phyloP scores from a whole-genome alignment of 2,113 vertebrate species.

The Tachysurus vachellii region DNA sequence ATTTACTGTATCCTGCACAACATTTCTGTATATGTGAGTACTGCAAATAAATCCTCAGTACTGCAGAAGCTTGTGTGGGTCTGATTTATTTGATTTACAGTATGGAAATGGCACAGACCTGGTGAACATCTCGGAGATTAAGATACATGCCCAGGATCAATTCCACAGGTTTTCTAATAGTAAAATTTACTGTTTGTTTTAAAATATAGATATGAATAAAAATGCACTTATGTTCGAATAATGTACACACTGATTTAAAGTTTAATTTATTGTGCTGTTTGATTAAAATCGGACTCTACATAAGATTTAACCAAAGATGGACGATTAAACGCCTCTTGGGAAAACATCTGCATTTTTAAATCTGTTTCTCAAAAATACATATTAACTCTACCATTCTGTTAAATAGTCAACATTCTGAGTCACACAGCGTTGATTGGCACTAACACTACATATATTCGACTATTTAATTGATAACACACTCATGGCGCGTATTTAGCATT shows the following conservation, averaged over 20 bases:
- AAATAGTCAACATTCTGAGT: not conserved
- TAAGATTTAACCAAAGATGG: not conserved
- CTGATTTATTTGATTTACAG: not conserved
- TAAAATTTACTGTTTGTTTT: not conserved
- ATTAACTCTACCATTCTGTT: not conserved
- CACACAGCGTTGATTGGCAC: not conserved
- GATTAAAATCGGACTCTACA: not conserved
- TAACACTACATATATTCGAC: not conserved
- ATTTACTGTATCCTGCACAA: not conserved
- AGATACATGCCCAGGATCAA: not conserved
- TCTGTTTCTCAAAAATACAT: not conserved
- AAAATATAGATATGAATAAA: not conserved
- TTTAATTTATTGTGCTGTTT: slow-evolving; percentile 7
- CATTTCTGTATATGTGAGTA: not conserved
- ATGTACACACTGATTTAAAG: not conserved
- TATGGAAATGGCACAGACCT: not conserved
- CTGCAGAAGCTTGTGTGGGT: not conserved
- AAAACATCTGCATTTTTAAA: not conserved
- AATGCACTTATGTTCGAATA: no score
- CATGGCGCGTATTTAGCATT: not conserved
- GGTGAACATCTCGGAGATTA: not conserved
- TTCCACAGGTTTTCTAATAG: not conserved
- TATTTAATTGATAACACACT: not conserved
- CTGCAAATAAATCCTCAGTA: not conserved
- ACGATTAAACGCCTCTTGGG: not conserved